Evolutionary conservation across 30 jellyfish, hydroid and myxozoan genomes (phyloP), one percentile per base, ranked within the genome.

Genomic region (Calvadosia cruxmelitensis): DNA sequence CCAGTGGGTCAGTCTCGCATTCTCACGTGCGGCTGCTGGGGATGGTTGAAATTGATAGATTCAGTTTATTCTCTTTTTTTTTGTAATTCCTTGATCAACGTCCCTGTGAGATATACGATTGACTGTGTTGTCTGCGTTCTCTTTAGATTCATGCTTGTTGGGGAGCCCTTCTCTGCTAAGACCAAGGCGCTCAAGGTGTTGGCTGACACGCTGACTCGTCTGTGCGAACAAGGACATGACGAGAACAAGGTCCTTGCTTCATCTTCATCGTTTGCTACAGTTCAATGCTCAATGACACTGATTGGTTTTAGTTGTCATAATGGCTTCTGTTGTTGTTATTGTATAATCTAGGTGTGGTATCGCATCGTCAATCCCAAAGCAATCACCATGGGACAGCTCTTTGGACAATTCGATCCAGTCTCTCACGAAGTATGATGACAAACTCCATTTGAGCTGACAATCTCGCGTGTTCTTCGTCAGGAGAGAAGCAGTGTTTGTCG

Each of bases 331-430:
- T 57, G n/a, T 27, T 57, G n/a, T 25, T 12, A 16, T 57, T 35
- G 28, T 23, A 26, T 49, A 36, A 15, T 69, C 0, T 31, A 77
- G 90, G 97, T 87, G 12, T 87, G 93, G 94, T 80, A 74, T 75
- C 71, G 97, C 30, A 71, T 79, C 33, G 75, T 87, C 72, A 87
- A 87, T 63, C 97, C 97, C 23, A 87, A 87, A 75, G 65, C 97
- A 1, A 87, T 87, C 42, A 87, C 97, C 1, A 87, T 87, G 97
- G 97, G 97, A 27, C 97, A 87, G 81, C 51, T 87, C 53, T 87
- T 87, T 77, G 97, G 97, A 10, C 97, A 87, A 71, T 79, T 87
- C 67, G 97, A 87, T 48, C 94, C 93, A 13, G 97, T 87, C 35
- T 87, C 97, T 0, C 97, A 87, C 52, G 97, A 87, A 85, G 90